Percentiles rank a stretch among this genome's conserved stretches.
phyloP scores from a whole-genome alignment of 92 coral and sea anemone genomes.

The Pocillopora meandrina region DNA sequence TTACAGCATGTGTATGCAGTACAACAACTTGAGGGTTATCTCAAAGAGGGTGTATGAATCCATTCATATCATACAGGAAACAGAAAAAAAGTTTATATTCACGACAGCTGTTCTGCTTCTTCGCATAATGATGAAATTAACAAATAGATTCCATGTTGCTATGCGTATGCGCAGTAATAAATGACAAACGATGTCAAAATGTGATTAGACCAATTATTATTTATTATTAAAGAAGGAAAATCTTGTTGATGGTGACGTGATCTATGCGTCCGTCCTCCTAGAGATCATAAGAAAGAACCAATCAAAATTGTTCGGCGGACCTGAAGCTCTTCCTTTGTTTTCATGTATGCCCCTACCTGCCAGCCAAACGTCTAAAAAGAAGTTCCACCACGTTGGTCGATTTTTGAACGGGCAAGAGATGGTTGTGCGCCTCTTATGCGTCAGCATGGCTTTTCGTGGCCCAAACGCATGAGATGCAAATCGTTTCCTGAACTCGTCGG shows the following conservation, averaged over 20 bases:
- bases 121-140: too few relatives aligned
- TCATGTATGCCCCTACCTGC: slow-evolving; percentile 87
- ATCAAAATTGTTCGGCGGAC: slow-evolving; percentile 52
- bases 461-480: slow-evolving; percentile 91
- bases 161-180: too few relatives aligned
- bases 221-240: too few relatives aligned
- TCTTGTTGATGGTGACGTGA: too few relatives aligned
- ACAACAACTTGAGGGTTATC: slow-evolving; percentile 77
- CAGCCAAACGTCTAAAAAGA: slow-evolving; percentile 77
- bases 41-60: slow-evolving; percentile 53
- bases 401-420: slow-evolving; percentile 80
- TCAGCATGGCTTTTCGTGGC: slow-evolving; percentile 91
- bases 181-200: too few relatives aligned
- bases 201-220: too few relatives aligned
- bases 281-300: too few relatives aligned
- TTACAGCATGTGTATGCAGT: slow-evolving; percentile 83
- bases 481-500: slow-evolving; percentile 71
- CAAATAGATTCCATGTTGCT: too few relatives aligned
- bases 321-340: slow-evolving; percentile 85
- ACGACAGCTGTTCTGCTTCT: too few relatives aligned
- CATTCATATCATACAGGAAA: too few relatives aligned
- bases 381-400: slow-evolving; percentile 80
- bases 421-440: slow-evolving; percentile 90
- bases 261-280: too few relatives aligned
- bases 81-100: too few relatives aligned